phyloP scores from a whole-genome alignment of 2,888 invertebrate genomes.

The Heterodera filipjevi region DNA sequence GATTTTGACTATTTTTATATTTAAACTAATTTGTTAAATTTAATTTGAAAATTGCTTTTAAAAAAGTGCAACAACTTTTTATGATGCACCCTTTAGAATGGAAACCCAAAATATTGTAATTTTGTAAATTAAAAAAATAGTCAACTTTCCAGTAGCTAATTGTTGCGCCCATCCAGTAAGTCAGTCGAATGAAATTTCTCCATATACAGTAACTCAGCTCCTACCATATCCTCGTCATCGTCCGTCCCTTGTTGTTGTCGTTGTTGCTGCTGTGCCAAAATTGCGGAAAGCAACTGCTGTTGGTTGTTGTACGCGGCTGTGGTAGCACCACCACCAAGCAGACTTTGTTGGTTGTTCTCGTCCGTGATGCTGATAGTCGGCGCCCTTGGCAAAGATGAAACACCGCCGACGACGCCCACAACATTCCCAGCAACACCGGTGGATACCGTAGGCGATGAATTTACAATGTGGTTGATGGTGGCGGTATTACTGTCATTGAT shows the following conservation, averaged over 20 bases:
- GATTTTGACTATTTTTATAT: no score
- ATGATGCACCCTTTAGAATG: no score
- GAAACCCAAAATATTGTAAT: no score
- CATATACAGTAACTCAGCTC: neutral
- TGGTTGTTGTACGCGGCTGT: neutral
- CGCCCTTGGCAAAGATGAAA: slow-evolving; percentile 35
- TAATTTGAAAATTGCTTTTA: no score
- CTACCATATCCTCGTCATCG: neutral
- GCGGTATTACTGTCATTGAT: neutral
- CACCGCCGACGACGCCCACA: no score
- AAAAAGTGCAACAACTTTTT: no score
- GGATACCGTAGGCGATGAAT: neutral
- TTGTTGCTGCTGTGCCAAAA: neutral
- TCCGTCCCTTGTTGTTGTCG: neutral
- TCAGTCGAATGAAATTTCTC: no score
- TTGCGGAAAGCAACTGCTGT: slow-evolving; percentile 16
- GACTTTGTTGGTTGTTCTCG: slow-evolving; percentile 53
- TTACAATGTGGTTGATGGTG: neutral
- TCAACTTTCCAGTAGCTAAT: no score
- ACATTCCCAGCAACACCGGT: slow-evolving; percentile 1
- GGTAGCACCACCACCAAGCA: neutral
- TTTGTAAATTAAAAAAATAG: no score
- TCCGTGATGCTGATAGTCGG: slow-evolving; percentile 62
- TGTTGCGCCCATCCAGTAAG: no score
- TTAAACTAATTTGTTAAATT: no score